Percentiles rank a stretch among this genome's conserved stretches.
Conservation (phyloP, 2,797 vertebrate genomes). For the Jordanella pulchra region DNA sequence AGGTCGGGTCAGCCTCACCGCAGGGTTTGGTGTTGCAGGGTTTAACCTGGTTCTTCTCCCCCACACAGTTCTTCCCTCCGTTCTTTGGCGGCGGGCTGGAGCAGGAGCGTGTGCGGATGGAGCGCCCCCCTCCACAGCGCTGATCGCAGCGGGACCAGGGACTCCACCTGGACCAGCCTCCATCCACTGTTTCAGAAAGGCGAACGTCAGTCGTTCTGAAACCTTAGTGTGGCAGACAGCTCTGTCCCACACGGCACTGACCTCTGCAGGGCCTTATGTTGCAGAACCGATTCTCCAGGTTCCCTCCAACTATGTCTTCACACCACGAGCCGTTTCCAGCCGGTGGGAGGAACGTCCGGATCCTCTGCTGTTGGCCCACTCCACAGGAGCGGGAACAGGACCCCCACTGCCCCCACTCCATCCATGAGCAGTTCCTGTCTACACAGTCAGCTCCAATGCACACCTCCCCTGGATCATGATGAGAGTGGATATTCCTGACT, state of each 20-base stretch:
- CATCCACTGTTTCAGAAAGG: constrained; percentile 77
- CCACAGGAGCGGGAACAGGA: constrained; percentile 87
- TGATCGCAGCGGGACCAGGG: constrained; percentile 91
- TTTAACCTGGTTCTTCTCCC: constrained; percentile 86
- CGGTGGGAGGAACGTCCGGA: constrained; percentile 82
- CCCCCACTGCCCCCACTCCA: constrained; percentile 82
- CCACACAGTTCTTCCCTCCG: constrained; percentile 82
- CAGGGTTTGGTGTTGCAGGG: constrained; percentile 88
- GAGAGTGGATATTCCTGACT: background rate
- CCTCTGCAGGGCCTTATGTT: constrained; percentile 88
- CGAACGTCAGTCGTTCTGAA: background rate
- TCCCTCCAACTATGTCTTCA: constrained; percentile 81
- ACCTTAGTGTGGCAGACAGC: background rate
- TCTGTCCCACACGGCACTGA: constrained; percentile 42
- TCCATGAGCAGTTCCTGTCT: constrained; percentile 86
- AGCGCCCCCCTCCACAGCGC: constrained; percentile 84
- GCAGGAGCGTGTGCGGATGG: constrained; percentile 86
- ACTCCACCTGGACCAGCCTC: constrained; percentile 89
- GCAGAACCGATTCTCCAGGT: constrained; percentile 85
- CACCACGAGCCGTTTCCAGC: constrained; percentile 83
- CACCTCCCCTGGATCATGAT: constrained; percentile 12
- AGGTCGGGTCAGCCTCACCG: constrained; percentile 69
- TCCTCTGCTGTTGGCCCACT: constrained; percentile 85
- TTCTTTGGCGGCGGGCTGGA: constrained; percentile 91
- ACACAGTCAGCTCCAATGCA: constrained; percentile 76